Percentiles rank a stretch among this genome's conserved stretches.
These are phyloP conservation scores for Lottia scabra DNA, from an alignment of 2,888 invertebrate genomes.

Conservation along the genomic window DNA sequence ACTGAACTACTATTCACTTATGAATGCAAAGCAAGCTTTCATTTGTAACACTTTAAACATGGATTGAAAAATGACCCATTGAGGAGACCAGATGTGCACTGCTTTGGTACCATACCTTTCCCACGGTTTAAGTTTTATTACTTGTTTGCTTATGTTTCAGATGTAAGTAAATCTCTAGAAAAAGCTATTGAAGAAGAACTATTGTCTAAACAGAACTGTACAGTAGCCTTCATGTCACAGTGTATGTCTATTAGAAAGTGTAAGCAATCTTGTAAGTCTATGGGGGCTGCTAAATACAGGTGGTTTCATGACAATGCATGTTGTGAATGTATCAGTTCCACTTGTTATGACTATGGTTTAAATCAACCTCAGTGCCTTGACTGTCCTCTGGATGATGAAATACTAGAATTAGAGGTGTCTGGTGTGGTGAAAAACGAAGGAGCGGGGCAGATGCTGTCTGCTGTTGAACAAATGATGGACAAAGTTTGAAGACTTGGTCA, in stretches of 20 bases:
- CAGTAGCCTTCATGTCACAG: slow-evolving; percentile 89
- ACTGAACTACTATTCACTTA: too few species aligned
- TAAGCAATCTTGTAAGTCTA: slow-evolving; percentile 81
- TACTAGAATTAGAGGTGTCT: slow-evolving; percentile 22
- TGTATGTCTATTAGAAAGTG: slow-evolving; percentile 92
- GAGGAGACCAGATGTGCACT: too few species aligned
- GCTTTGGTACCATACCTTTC: too few species aligned
- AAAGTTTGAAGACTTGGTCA: too few species aligned
- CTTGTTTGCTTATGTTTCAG: not conserved
- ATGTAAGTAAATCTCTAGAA: not conserved
- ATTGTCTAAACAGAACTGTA: slow-evolving; percentile 79
- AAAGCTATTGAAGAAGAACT: slow-evolving; percentile 4
- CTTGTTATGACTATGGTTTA: slow-evolving; percentile 86
- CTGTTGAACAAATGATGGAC: not conserved
- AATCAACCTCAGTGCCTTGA: slow-evolving; percentile 63
- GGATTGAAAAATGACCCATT: too few species aligned
- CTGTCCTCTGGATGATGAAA: slow-evolving; percentile 31
- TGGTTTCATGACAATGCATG: slow-evolving; percentile 94
- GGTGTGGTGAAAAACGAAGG: slow-evolving; percentile 17
- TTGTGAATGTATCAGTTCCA: slow-evolving; percentile 91
- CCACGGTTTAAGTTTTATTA: too few species aligned
- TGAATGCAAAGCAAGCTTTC: too few species aligned
- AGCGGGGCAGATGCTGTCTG: not conserved
- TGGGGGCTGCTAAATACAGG: slow-evolving; percentile 85
- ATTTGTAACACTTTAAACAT: too few species aligned